These are phyloP conservation scores for Andrena trimmerana DNA, from an alignment of 2,888 invertebrate genomes.

Conservation along the genomic window DNA sequence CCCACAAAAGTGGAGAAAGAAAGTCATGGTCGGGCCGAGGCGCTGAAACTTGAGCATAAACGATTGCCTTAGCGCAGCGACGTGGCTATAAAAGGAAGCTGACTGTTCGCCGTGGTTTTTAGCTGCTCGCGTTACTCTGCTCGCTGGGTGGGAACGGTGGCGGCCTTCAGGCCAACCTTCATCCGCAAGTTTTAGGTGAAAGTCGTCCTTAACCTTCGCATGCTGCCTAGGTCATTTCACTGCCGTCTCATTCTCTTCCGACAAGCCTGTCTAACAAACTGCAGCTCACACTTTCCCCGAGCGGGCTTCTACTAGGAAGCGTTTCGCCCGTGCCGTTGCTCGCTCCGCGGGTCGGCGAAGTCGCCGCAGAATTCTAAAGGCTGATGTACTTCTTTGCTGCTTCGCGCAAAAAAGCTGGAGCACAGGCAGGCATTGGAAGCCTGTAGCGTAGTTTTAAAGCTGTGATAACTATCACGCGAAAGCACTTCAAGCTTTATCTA, in stretches of 20 bases:
- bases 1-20: neutral
- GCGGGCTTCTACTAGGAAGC: constrained; percentile 19
- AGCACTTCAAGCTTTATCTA: too few species aligned
- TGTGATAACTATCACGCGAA: too few species aligned
- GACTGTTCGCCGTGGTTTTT: neutral
- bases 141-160: neutral
- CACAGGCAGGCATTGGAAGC: too few species aligned
- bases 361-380: too few species aligned
- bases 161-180: constrained; percentile 43
- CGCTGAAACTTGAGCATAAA: neutral
- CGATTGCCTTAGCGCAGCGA: neutral
- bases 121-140: neutral
- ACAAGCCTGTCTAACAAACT: constrained; percentile 28
- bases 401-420: too few species aligned
- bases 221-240: constrained; percentile 54
- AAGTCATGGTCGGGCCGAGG: neutral
- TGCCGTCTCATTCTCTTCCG: constrained; percentile 50
- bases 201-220: constrained; percentile 59
- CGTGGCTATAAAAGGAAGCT: neutral
- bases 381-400: too few species aligned
- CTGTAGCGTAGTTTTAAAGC: too few species aligned
- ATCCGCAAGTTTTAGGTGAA: constrained; percentile 53
- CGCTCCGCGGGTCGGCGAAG: neutral
- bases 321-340: neutral
- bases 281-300: constrained; percentile 40